Base-by-base conservation (phyloP, 1,140 invertebrate species). In the Myzus persicae region DNA sequence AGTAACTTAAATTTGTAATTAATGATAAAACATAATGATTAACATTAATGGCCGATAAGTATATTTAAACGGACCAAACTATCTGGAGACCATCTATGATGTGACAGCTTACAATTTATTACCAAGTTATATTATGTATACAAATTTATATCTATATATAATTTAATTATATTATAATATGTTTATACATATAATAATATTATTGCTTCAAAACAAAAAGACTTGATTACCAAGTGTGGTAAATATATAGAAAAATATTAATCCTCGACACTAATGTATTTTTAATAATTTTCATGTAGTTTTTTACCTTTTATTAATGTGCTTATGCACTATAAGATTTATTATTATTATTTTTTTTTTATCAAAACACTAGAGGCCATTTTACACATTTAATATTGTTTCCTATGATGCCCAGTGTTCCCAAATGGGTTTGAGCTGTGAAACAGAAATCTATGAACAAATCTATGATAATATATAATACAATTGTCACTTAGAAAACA, bases 151-250 rank as follows among this genome's bases (percentile, higher is more conserved):
- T 59, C 26, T 54, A 26, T 90, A 59, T 90, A 54, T 42, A 42
- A 44, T 44, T 8, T 59, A 59, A 38, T 40, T 51, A 40, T 90
- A 91, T 91, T 91, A 42, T 40, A 48, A 46, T 76, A 76, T 36
- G 51, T 92, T 44, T 40, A 92, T 92, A 48, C 44, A 81, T 81
- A 26, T 82, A 36, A 90, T 90, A 90, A 44, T 76, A 91, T 81
- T 81, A 91, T 85, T 93, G 91, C 91, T 93, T 93, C 91, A 93
- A 93, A 76, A 93, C 36, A 93, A 93, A 90, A 93, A 93, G 91
- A 93, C 91, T 93, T 85, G 91, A 93, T 40, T 85, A 93, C 91
- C 91, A 84, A 93, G 91, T 54, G 18, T 85, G 91, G 91, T 93
- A 93, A 92, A 51, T 82, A 93, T 84, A 85, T 84, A 84, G 54